phyloP scores from a whole-genome alignment of 2,888 invertebrate genomes.

The Peribatodes rhomboidaria region DNA sequence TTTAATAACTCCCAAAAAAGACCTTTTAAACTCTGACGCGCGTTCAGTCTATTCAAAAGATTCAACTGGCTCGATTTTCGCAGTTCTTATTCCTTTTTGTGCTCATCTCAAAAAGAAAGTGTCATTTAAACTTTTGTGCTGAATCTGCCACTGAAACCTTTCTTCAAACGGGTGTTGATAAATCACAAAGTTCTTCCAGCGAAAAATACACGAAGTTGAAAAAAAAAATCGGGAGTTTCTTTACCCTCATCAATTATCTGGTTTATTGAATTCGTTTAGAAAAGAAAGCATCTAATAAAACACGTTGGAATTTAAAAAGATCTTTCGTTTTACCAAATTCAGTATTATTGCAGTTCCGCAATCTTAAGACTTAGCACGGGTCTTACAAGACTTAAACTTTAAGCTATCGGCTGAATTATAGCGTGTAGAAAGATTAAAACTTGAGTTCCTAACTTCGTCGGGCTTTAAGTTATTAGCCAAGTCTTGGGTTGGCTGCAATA shows the following conservation, averaged over 20 bases:
- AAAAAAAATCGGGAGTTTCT: constrained; percentile 56
- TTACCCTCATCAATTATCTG: constrained; percentile 71
- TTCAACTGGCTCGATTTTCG: constrained; percentile 20
- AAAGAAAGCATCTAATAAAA: neutral
- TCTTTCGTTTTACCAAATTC: constrained; percentile 2
- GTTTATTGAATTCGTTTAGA: constrained; percentile 55
- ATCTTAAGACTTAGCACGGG: constrained; percentile 30
- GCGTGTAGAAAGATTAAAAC: constrained; percentile 46
- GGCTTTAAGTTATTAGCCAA: constrained; percentile 44
- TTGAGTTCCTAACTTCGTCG: constrained; percentile 42
- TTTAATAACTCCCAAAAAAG: constrained; percentile 26
- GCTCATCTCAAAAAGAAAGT: constrained; percentile 30
- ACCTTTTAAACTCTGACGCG: constrained; percentile 17
- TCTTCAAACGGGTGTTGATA: constrained; percentile 69
- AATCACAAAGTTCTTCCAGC: constrained; percentile 64
- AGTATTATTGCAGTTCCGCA: constrained; percentile 11
- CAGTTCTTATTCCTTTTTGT: constrained; percentile 29
- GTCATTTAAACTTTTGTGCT: constrained; percentile 45
- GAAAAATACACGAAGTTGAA: constrained; percentile 63
- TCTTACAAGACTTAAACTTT: constrained; percentile 39
- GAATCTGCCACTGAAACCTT: constrained; percentile 58
- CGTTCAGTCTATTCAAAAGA: constrained; percentile 23
- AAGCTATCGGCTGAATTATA: constrained; percentile 43
- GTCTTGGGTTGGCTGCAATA: constrained; percentile 50
- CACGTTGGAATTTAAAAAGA: neutral